Conservation (phyloP, 2,888 invertebrate genomes). For the Arge pagana region DNA sequence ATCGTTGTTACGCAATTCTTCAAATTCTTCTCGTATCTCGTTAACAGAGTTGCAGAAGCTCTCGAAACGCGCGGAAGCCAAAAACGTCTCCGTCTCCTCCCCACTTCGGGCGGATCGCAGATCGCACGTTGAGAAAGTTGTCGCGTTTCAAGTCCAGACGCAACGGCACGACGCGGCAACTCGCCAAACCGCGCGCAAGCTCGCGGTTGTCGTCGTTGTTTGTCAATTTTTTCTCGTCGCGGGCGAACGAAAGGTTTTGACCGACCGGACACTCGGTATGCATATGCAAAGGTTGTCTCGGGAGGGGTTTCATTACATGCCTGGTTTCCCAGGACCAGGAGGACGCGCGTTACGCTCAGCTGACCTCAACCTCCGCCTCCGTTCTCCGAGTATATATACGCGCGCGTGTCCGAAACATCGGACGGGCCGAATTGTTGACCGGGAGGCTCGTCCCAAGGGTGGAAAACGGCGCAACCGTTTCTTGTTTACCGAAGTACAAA, state of each 20-base stretch:
- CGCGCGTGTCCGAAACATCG: slow-evolving; percentile 2
- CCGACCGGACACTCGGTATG: slow-evolving; percentile 15
- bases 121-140: not conserved
- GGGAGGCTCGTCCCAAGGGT: slow-evolving; percentile 18
- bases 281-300: slow-evolving; percentile 41
- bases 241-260: no score
- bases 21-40: no score
- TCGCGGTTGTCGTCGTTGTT: slow-evolving; percentile 11
- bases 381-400: no score
- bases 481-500: slow-evolving; percentile 10
- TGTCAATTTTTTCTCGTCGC: no score
- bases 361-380: slow-evolving; percentile 15
- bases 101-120: not conserved
- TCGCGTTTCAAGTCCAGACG: no score
- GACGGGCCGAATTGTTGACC: not conserved
- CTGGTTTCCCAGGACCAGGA: slow-evolving; percentile 52
- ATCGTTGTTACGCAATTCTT: no score
- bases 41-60: no score
- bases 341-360: slow-evolving; percentile 42
- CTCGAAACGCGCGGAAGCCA: slow-evolving; percentile 34
- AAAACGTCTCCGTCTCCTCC: slow-evolving; percentile 24
- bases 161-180: not conserved
- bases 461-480: slow-evolving; percentile 1
- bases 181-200: slow-evolving; percentile 1
- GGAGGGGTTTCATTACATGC: slow-evolving; percentile 54